Evolutionary conservation across 2,113 vertebrate species (phyloP).

Genomic region (Erythrocercus mccallii): DNA sequence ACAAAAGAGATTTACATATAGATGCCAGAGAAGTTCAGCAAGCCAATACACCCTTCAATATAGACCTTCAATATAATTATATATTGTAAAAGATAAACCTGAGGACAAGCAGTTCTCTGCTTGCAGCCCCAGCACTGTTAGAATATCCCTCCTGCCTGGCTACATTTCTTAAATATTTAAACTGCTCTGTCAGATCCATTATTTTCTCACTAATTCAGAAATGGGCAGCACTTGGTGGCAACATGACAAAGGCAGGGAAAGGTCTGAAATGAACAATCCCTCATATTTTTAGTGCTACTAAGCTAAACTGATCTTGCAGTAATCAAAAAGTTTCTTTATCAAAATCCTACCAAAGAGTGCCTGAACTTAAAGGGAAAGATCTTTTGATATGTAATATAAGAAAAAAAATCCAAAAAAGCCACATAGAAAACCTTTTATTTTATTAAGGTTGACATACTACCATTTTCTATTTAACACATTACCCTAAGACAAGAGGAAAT

Average conservation of each 20-base stretch:
- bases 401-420: neutral
- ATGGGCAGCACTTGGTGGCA: neutral
- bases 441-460: neutral
- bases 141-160: neutral
- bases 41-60: neutral
- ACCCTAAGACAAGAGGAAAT: neutral
- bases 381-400: neutral
- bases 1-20: neutral
- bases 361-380: neutral
- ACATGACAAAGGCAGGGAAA: neutral
- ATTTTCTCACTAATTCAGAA: neutral
- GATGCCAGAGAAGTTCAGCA: neutral
- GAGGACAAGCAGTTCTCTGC: neutral
- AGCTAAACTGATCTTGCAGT: neutral
- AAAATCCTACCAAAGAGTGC: neutral
- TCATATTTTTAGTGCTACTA: neutral
- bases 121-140: accelerated
- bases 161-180: neutral
- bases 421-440: neutral
- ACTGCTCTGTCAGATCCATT: neutral
- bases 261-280: neutral
- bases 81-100: neutral
- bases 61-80: neutral
- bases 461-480: neutral
- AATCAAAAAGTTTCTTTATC: neutral